Conservation (phyloP, 2,888 invertebrate species). For the Orthosia cruda region DNA sequence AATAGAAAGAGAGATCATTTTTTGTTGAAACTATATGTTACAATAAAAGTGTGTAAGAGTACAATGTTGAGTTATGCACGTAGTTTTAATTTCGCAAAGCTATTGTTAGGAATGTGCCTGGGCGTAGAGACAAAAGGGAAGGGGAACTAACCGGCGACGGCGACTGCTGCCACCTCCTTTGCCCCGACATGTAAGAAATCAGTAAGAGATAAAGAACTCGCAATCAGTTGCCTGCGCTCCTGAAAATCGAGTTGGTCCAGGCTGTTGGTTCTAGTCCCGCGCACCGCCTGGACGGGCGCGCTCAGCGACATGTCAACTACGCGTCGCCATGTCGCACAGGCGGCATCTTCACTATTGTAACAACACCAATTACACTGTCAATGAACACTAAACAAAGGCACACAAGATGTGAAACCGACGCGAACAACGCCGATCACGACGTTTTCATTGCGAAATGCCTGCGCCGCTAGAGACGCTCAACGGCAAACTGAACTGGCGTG, state of each 20-base stretch:
- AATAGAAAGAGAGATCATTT: constrained; percentile 29
- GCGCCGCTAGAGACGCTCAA: constrained; percentile 90
- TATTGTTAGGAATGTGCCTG: constrained; percentile 85
- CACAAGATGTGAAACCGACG: constrained; percentile 82
- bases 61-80: constrained; percentile 71
- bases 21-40: constrained; percentile 47
- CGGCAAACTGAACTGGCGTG: constrained; percentile 90
- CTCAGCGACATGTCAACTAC: constrained; percentile 91
- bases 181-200: constrained; percentile 96
- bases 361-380: constrained; percentile 82
- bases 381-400: constrained; percentile 86
- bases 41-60: constrained; percentile 48
- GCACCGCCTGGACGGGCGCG: constrained; percentile 91
- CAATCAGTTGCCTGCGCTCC: constrained; percentile 97
- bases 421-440: constrained; percentile 75
- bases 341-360: constrained; percentile 80
- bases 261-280: constrained; percentile 94
- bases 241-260: constrained; percentile 98
- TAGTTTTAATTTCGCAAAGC: constrained; percentile 84
- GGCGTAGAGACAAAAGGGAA: constrained; percentile 72
- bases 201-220: constrained; percentile 96
- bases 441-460: constrained; percentile 82
- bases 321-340: constrained; percentile 85
- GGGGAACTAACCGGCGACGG: constrained; percentile 89
- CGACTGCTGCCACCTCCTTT: constrained; percentile 90